Base-by-base conservation (phyloP, 2,113 vertebrate genomes). In the Todiramphus chloris region DNA sequence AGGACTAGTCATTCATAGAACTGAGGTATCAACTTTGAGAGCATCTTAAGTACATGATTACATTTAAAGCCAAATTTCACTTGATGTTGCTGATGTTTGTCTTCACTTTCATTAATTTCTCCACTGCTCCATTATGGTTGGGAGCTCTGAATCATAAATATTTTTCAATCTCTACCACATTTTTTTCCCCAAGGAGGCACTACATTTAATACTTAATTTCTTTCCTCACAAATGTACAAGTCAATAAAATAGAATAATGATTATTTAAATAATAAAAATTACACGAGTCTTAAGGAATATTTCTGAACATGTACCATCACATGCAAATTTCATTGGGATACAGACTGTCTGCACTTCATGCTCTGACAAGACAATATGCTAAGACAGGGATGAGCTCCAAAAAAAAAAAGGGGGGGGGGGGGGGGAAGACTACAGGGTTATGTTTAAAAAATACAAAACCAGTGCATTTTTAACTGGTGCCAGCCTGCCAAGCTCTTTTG, bases 131-230 rank as follows among this genome's bases (percentile, higher is more conserved):
- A 78, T 90, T 62, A 68, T 35, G 30, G 3, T 43, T 93, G 44
- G 76, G 16, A 92, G 39, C 51, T 64, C 43, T 39, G 81, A 81
- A 43, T 41, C 80, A 31, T 79, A 53, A 7, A 70, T 78, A 81
- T 76, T 87, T 84, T 51, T 31, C 62, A 25, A 6, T 48, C 46
- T 89, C 20, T 75, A 69, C 62, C 6, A 50, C 62, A 9, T 43
- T 82, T 73, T 81, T 93, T 56, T 1, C 60, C 56, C 46, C 35
- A 68, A 90, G 58, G 74, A 91, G 48, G 48, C 0, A 1, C 33
- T 95, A 46, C 66, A 62, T 93, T 95, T 91, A 76, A 51, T 89
- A 96, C 84, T 94, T 97, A 89, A 96, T 96, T 96, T 85, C 78
- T 94, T 95, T 96, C n/a, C 46, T 80, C 41, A 72, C 74, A 91